These are phyloP conservation scores for Drosophila neotestacea DNA, from an alignment of 2,888 invertebrate genomes.

Conservation along the genomic window DNA sequence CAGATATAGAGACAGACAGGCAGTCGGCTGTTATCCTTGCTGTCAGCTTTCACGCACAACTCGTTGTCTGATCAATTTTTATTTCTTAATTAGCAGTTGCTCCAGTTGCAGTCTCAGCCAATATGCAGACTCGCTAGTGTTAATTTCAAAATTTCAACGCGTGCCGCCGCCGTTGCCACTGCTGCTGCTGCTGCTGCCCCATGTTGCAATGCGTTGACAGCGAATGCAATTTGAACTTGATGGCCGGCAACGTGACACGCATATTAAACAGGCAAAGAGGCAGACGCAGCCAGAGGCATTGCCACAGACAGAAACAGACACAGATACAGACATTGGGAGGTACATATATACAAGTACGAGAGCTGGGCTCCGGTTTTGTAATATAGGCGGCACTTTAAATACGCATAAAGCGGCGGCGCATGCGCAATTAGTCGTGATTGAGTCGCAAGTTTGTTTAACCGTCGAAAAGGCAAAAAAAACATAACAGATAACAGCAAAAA, in stretches of 20 bases:
- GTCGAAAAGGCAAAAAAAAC: constrained; percentile 54
- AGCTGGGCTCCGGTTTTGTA: constrained; percentile 68
- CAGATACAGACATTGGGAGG: background rate
- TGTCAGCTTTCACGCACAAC: constrained; percentile 66
- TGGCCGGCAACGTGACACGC: constrained; percentile 82
- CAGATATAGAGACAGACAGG: background rate
- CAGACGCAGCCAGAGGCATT: constrained; percentile 22
- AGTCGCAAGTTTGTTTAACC: constrained; percentile 76
- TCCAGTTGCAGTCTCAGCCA: constrained; percentile 50
- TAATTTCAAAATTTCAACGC: constrained; percentile 78
- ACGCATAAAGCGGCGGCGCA: constrained; percentile 74
- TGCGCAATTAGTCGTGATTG: constrained; percentile 81
- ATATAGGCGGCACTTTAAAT: constrained; percentile 75
- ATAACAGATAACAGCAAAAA: constrained; percentile 52
- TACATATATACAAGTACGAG: constrained; percentile 13
- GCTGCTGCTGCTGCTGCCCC: constrained; percentile 34
- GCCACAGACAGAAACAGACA: constrained; percentile 7
- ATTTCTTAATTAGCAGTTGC: constrained; percentile 78
- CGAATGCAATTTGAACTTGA: constrained; percentile 83
- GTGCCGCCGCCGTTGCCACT: constrained; percentile 59
- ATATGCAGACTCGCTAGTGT: constrained; percentile 50
- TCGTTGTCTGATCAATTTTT: constrained; percentile 63
- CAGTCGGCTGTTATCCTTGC: constrained; percentile 52
- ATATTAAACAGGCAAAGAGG: constrained; percentile 69
- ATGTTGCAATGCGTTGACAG: constrained; percentile 79